Evolutionary conservation across 2,113 vertebrate species (phyloP).

Genomic region (Oreochromis aureus): DNA sequence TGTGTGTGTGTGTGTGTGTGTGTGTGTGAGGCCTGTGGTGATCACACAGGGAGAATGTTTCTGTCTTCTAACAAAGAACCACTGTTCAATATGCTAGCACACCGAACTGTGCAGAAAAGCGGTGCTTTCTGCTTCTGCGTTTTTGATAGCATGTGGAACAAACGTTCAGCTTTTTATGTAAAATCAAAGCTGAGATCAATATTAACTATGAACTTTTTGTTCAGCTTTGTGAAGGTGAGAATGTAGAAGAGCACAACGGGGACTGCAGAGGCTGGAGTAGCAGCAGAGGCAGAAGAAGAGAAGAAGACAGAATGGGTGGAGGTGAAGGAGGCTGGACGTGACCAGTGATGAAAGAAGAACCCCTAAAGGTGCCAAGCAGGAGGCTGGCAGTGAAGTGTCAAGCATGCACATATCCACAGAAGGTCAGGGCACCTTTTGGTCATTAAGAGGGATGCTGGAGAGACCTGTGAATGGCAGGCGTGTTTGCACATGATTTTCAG

Average conservation of each 20-base stretch:
- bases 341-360: background rate
- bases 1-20: constrained; percentile 10
- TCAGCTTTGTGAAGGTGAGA: background rate
- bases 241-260: background rate
- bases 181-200: background rate
- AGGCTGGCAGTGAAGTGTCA: background rate
- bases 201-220: background rate
- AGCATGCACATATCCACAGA: background rate
- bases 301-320: background rate
- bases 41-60: constrained; percentile 30
- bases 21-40: constrained; percentile 17
- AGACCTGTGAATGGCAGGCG: background rate
- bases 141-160: background rate
- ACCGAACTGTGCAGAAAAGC: background rate
- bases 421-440: background rate
- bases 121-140: background rate
- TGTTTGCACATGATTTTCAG: background rate
- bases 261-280: background rate
- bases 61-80: constrained; percentile 40
- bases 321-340: background rate
- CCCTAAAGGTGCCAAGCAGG: background rate
- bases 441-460: background rate
- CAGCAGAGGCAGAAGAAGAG: background rate
- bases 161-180: background rate
- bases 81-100: constrained; percentile 16